A percentile compares a stretch with the other conserved stretches of the same genome.
These are phyloP conservation scores for Ictalurus furcatus DNA, from an alignment of 2,113 vertebrate species.

Conservation along the genomic window DNA sequence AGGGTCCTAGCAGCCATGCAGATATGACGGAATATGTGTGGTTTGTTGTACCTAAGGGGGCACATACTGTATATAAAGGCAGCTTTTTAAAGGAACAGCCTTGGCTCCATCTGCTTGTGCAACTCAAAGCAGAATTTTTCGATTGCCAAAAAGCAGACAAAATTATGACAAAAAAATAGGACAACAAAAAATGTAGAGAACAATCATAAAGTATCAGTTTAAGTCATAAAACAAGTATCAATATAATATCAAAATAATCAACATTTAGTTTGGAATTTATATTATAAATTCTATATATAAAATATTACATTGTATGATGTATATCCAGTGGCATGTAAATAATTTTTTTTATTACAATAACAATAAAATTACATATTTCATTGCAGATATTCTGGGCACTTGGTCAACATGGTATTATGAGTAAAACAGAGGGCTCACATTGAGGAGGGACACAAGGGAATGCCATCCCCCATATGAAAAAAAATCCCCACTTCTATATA, in stretches of 20 bases:
- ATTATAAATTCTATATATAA: background rate
- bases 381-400: background rate
- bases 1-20: background rate
- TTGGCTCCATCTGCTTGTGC: conserved; percentile 16
- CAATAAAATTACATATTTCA: background rate
- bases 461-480: background rate
- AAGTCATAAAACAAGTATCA: background rate
- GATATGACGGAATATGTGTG: background rate
- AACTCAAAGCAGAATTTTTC: background rate
- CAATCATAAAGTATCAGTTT: background rate
- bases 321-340: background rate
- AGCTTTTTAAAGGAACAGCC: conserved; percentile 37
- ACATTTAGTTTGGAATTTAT: background rate
- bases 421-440: background rate
- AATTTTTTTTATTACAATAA: background rate
- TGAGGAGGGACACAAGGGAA: background rate
- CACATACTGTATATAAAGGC: conserved; percentile 13
- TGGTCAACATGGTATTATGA: background rate
- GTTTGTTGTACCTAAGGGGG: conserved; percentile 18
- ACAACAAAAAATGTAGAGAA: conserved; percentile 5
- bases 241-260: background rate
- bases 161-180: conserved; percentile 4
- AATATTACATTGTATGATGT: background rate
- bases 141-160: background rate
- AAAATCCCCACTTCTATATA: background rate